A percentile compares a stretch with the other conserved stretches of the same genome.
Conservation (phyloP, 2,888 invertebrate genomes). For the Acanthosoma haemorrhoidale region DNA sequence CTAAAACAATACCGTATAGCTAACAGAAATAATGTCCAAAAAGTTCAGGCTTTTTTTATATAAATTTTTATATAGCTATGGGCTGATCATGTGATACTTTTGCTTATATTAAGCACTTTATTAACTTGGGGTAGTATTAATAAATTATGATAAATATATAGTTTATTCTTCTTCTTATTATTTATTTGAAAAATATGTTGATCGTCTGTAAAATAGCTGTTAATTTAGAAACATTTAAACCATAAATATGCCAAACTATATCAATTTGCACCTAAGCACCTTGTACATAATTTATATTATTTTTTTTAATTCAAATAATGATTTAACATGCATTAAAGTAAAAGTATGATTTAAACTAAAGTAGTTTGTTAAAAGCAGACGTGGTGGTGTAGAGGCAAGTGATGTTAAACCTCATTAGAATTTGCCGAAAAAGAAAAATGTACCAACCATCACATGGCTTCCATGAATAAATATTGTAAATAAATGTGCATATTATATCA, state of each 20-base stretch:
- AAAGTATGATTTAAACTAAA: background rate
- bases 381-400: background rate
- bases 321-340: background rate
- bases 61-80: background rate
- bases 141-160: background rate
- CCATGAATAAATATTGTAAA: constrained; percentile 17
- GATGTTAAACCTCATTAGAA: background rate
- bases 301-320: background rate
- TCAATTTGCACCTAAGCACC: constrained; percentile 17
- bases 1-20: too few species aligned
- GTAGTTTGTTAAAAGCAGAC: background rate
- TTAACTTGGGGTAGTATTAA: constrained; percentile 17
- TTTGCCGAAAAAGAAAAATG: background rate
- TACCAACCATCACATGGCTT: constrained; percentile 9
- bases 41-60: too few species aligned
- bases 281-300: background rate
- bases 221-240: constrained; percentile 6
- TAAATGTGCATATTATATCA: constrained; percentile 15
- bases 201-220: background rate
- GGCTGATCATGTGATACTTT: constrained; percentile 4
- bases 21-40: too few species aligned
- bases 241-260: constrained; percentile 14
- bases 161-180: background rate
- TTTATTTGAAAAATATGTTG: background rate
- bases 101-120: constrained; percentile 25